A percentile compares a stretch with the other conserved stretches of the same genome.
phyloP scores from a whole-genome alignment of 2,113 vertebrate species.

The Alexandromys fortis region DNA sequence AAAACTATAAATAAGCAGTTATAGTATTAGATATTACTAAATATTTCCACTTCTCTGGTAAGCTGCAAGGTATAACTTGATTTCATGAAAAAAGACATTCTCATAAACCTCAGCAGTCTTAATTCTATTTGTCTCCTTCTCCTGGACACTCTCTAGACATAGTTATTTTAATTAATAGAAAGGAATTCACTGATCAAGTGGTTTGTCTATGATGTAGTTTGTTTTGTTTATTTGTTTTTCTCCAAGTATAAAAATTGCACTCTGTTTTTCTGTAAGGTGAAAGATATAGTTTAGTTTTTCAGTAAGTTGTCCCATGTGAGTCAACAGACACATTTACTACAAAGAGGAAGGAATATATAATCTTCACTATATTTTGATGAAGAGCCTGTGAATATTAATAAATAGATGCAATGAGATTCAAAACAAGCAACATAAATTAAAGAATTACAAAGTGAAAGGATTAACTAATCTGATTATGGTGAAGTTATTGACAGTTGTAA shows the following conservation, averaged over 20 bases:
- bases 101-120: not conserved
- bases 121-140: not conserved
- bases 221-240: too few relatives aligned
- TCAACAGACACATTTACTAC: not conserved
- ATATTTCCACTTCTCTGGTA: not conserved
- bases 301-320: not conserved
- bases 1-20: not conserved
- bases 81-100: not conserved
- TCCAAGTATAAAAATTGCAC: too few relatives aligned
- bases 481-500: not conserved
- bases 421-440: not conserved
- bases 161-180: not conserved
- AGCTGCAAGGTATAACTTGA: not conserved
- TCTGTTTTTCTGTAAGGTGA: not conserved
- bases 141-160: not conserved
- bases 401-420: not conserved
- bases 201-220: too few relatives aligned
- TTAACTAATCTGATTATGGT: not conserved
- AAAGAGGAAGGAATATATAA: not conserved
- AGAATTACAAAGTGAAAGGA: not conserved
- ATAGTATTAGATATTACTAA: not conserved
- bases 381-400: not conserved
- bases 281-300: not conserved
- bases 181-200: not conserved
- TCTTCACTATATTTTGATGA: not conserved